phyloP scores from a whole-genome alignment of 2,797 vertebrate species.

The Scleropages formosus region DNA sequence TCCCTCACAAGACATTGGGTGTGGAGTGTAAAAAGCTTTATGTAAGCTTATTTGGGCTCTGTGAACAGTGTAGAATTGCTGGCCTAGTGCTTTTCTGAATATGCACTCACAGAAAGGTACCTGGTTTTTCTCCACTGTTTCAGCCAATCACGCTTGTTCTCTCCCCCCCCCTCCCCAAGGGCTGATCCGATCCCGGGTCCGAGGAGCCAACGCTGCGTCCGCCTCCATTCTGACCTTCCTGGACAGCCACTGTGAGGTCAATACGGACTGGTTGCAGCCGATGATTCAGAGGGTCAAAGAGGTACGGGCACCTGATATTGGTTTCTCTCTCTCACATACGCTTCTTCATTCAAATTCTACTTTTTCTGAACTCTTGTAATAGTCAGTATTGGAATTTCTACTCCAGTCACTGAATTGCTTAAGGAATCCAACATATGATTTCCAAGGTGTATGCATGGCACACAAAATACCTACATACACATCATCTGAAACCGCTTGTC shows the following conservation, averaged over 20 bases:
- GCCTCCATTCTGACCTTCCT: slow-evolving; percentile 89
- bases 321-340: too few relatives aligned
- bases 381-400: background rate
- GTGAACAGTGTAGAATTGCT: background rate
- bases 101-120: background rate
- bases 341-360: background rate
- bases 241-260: slow-evolving; percentile 98
- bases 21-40: background rate
- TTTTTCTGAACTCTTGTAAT: background rate
- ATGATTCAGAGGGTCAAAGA: slow-evolving; percentile 95
- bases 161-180: slow-evolving; percentile 62
- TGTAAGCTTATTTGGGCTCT: background rate
- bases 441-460: too few relatives aligned
- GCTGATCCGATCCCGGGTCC: slow-evolving; percentile 91
- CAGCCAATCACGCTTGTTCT: background rate
- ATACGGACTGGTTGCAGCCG: slow-evolving; percentile 93
- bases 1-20: background rate
- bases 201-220: slow-evolving; percentile 82
- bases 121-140: background rate
- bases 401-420: background rate
- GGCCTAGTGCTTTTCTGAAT: background rate
- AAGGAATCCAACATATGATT: too few relatives aligned
- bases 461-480: too few relatives aligned
- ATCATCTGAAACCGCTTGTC: too few relatives aligned
- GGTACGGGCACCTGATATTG: slow-evolving; percentile 61